Evolutionary conservation across 2,888 invertebrate species (phyloP).

Genomic region (Lobophora halterata): DNA sequence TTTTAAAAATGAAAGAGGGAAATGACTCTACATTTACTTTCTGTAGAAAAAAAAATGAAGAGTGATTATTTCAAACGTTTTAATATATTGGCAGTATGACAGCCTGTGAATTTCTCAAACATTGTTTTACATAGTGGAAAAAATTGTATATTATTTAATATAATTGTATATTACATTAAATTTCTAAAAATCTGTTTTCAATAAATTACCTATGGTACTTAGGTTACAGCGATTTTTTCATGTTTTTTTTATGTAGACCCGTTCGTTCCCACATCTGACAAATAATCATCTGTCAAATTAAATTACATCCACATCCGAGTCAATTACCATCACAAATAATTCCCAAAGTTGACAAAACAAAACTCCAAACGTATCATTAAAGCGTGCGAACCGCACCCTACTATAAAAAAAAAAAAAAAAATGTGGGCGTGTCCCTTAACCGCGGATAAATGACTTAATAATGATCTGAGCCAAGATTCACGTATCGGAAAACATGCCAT

Average conservation of each 20-base stretch:
- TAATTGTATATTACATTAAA: too few species aligned
- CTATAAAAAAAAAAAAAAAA: conserved; percentile 32
- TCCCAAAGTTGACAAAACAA: conserved; percentile 27
- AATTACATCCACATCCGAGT: conserved; percentile 26
- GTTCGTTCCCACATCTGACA: conserved; percentile 2
- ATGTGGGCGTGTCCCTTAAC: conserved; percentile 67
- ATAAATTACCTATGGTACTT: too few species aligned
- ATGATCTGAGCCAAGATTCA: conserved; percentile 63
- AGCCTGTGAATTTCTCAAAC: too few species aligned
- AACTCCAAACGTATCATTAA: conserved; percentile 55
- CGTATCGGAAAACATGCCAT: conserved; percentile 71
- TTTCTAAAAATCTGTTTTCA: too few species aligned
- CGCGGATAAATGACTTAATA: conserved; percentile 67
- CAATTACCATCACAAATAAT: conserved; percentile 21
- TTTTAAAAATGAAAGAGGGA: too few species aligned
- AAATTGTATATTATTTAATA: too few species aligned
- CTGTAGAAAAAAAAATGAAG: too few species aligned
- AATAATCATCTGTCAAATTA: conserved; percentile 18
- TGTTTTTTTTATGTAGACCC: not conserved
- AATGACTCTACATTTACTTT: too few species aligned
- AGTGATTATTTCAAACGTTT: too few species aligned
- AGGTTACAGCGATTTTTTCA: too few species aligned
- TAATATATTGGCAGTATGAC: too few species aligned
- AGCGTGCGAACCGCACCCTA: conserved; percentile 49
- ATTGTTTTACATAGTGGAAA: too few species aligned